Evolutionary conservation across 2,888 invertebrate species (phyloP).

Genomic region (Drosophila differens): DNA sequence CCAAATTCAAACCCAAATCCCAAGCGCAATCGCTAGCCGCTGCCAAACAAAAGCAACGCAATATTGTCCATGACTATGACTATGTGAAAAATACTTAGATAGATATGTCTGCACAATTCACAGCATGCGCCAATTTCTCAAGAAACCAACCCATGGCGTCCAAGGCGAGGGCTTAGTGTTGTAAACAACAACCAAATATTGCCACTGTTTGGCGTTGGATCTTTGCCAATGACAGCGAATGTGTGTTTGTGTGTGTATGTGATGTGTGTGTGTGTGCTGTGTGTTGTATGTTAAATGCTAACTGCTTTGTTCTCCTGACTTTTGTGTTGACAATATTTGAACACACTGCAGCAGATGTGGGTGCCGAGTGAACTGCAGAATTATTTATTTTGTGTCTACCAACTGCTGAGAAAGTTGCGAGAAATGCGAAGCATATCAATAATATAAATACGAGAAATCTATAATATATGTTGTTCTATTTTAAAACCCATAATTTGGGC

Average conservation of each 20-base stretch:
- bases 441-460: background rate
- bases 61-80: slow-evolving; percentile 67
- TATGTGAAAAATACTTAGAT: slow-evolving; percentile 54
- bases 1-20: slow-evolving; percentile 33
- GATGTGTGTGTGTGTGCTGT: slow-evolving; percentile 5
- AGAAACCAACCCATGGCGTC: slow-evolving; percentile 70
- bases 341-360: slow-evolving; percentile 62
- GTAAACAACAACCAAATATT: slow-evolving; percentile 74
- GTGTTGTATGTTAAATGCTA: slow-evolving; percentile 41
- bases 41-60: slow-evolving; percentile 75
- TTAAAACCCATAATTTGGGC: background rate
- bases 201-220: slow-evolving; percentile 69
- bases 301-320: slow-evolving; percentile 71
- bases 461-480: background rate
- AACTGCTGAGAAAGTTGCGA: slow-evolving; percentile 34
- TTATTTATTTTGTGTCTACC: slow-evolving; percentile 42
- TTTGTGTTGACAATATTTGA: slow-evolving; percentile 68
- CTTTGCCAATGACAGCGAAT: slow-evolving; percentile 29
- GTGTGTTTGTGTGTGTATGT: background rate
- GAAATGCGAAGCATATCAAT: slow-evolving; percentile 12
- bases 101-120: slow-evolving; percentile 63
- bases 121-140: slow-evolving; percentile 80
- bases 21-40: slow-evolving; percentile 20
- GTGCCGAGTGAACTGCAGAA: slow-evolving; percentile 47
- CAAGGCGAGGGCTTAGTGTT: slow-evolving; percentile 65